Percentiles rank a stretch among this genome's conserved stretches.
phyloP scores from a whole-genome alignment of 1,140 invertebrate species.

The Meloidogyne floridensis region DNA sequence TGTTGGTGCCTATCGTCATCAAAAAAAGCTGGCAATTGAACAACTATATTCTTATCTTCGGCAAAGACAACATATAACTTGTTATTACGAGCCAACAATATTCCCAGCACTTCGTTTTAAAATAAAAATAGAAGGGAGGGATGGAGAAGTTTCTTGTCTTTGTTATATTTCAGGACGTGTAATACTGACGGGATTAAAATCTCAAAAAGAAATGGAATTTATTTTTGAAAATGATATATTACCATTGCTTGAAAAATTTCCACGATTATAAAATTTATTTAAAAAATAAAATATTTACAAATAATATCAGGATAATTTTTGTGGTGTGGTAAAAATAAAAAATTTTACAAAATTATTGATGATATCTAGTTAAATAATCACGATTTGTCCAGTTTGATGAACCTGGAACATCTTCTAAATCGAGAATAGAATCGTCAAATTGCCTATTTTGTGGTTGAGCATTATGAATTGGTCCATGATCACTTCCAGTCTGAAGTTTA shows the following conservation, averaged over 20 bases:
- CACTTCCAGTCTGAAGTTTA: too few relatives aligned
- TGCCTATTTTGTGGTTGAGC: too few relatives aligned
- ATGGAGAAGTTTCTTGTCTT: neutral
- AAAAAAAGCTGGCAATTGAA: neutral
- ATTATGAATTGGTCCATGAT: too few relatives aligned
- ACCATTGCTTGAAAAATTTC: neutral
- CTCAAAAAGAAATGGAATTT: neutral
- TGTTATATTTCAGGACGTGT: neutral
- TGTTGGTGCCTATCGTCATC: neutral
- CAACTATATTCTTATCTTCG: neutral
- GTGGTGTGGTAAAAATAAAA: neutral
- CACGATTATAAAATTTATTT: neutral
- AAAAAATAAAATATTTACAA: neutral
- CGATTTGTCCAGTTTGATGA: too few relatives aligned
- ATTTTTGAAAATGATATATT: neutral
- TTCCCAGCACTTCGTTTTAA: constrained; percentile 11
- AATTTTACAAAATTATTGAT: neutral
- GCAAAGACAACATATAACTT: too few relatives aligned
- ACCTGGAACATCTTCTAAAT: too few relatives aligned
- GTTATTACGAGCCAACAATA: neutral
- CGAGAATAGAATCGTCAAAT: too few relatives aligned
- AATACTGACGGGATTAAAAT: neutral
- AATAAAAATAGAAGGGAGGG: neutral
- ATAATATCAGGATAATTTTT: neutral
- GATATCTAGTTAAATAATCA: too few relatives aligned